Evolutionary conservation across 2,797 vertebrate genomes (phyloP).

Genomic region (Adrianichthys oophorus): DNA sequence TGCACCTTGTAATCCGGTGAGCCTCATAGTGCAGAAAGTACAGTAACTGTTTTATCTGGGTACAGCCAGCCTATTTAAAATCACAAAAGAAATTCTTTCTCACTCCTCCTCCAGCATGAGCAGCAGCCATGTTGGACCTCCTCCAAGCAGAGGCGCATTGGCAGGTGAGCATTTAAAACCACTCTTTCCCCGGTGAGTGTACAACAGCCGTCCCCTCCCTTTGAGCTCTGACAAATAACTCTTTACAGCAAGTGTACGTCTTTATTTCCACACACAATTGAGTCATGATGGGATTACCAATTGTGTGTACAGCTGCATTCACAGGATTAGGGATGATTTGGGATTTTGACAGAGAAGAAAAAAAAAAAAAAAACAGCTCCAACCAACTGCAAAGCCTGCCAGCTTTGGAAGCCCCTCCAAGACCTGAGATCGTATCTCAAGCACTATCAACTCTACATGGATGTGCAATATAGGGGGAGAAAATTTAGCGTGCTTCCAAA

Average conservation of each 20-base stretch:
- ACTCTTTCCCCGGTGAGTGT: conserved; percentile 37
- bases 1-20: no score
- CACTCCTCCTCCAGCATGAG: conserved; percentile 6
- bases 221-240: conserved; percentile 61
- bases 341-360: conserved; percentile 56
- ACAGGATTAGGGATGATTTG: conserved; percentile 71
- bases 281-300: conserved; percentile 72
- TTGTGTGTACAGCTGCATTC: conserved; percentile 74
- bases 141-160: conserved; percentile 32
- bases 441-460: conserved; percentile 20
- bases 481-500: neutral
- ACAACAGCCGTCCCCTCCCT: conserved; percentile 56
- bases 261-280: conserved; percentile 72
- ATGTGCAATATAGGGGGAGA: neutral
- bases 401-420: conserved; percentile 26
- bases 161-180: conserved; percentile 61
- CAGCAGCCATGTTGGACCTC: conserved; percentile 32
- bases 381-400: conserved; percentile 43
- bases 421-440: conserved; percentile 21
- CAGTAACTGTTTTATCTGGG: no score
- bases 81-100: neutral
- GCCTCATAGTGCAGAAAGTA: no score
- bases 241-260: conserved; percentile 56
- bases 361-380: conserved; percentile 34
- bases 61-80: no score